Conservation (phyloP, 2,888 invertebrate species). For the Periphyllus acericola region DNA sequence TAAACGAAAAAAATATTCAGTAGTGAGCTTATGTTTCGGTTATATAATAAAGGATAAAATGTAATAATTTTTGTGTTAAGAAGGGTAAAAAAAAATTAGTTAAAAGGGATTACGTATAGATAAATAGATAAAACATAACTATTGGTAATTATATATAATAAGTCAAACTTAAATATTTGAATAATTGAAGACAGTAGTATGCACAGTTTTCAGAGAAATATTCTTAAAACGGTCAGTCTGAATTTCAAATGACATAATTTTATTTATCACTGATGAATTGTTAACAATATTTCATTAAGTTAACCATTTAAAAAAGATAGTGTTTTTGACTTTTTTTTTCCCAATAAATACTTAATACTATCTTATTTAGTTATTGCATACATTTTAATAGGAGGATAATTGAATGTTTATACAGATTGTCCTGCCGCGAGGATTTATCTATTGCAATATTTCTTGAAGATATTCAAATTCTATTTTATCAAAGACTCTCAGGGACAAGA, state of each 20-base stretch:
- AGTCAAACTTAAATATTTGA: background rate
- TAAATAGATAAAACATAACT: background rate
- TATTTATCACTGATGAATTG: background rate
- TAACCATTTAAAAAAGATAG: background rate
- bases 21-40: constrained; percentile 9
- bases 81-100: background rate
- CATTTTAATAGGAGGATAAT: no score
- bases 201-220: background rate
- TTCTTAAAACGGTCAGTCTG: background rate
- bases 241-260: background rate
- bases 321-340: no score
- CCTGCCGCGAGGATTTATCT: no score
- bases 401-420: no score
- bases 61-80: constrained; percentile 25
- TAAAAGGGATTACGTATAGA: constrained; percentile 22
- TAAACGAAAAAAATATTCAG: constrained; percentile 6
- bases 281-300: background rate
- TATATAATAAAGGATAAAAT: background rate
- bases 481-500: no score
- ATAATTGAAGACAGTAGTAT: background rate
- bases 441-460: no score
- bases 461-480: no score
- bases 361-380: no score
- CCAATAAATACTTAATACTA: no score
- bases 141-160: background rate